Base-by-base conservation (phyloP, 2,797 vertebrate species). In the Esox masquinongy region DNA sequence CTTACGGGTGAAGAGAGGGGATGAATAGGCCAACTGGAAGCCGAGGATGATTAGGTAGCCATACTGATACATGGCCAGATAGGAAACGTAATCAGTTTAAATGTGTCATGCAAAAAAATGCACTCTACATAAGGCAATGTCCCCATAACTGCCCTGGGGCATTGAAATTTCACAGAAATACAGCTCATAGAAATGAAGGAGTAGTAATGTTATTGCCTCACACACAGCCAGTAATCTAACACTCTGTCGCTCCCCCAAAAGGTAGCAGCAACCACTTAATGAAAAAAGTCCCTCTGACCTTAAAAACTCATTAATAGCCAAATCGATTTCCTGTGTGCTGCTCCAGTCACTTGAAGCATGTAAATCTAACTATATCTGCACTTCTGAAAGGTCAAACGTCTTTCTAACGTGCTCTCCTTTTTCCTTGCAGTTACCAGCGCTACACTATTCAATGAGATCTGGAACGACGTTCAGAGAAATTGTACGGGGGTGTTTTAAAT, bases 331-430 rank as follows among this genome's bases (percentile, higher is more conserved):
- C 77, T 8, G 74, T 77, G 77, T 66, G 68, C 71, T 63, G 64
- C 70, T 79, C 49, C 49, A 75, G 56, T 71, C 74, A 80, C n/a
- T 74, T 26, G 0, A 14, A 72, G 80, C 73, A 69, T 66, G 82
- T 79, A 77, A 85, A 86, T 87, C 84, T 79, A 84, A 88, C 71
- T 24, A 81, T 73, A 82, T 80, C 82, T 74, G 63, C 47, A 14
- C 16, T 68, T 70, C 59, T 84, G 79, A 83, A 88, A 86, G 85
- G 84, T 86, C 83, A 78, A 29, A 82, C 3, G 26, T 83, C 77
- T 79, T 77, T 82, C 79, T 80, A 75, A 74, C 71, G 47, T 69
- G 73, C 12, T 36, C 64, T 67, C 2, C 31, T 47, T 31, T 47
- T 68, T 68, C 36, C n/a, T 0, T 17, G 12, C 15, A 29, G 49